These are phyloP conservation scores for Beaufortia kweichowensis DNA, from an alignment of 2,113 vertebrate genomes.

Conservation along the genomic window DNA sequence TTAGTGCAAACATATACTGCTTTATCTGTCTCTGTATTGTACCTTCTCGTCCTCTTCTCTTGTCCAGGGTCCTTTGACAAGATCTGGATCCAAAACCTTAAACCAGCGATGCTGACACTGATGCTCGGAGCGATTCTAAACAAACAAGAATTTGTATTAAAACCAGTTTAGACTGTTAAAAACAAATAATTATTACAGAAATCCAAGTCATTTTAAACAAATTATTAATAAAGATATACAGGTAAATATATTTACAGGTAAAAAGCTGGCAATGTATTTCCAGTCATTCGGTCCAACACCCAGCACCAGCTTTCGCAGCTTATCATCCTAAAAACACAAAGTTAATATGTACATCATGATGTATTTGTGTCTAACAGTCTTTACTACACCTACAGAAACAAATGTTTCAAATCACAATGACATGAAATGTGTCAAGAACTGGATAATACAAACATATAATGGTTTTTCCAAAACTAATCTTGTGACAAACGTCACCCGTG, in stretches of 20 bases:
- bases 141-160: neutral
- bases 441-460: too few relatives aligned
- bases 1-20: neutral
- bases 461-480: too few relatives aligned
- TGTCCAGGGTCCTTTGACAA: constrained; percentile 97
- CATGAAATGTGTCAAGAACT: too few relatives aligned
- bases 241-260: constrained; percentile 82
- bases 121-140: constrained; percentile 88
- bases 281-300: constrained; percentile 87
- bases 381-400: too few relatives aligned
- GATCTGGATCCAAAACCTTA: constrained; percentile 91
- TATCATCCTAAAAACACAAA: constrained; percentile 82
- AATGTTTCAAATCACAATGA: too few relatives aligned
- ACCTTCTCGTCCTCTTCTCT: constrained; percentile 99
- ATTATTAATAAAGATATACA: neutral
- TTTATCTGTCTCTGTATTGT: neutral
- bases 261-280: constrained; percentile 85
- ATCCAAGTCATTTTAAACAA: neutral
- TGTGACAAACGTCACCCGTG: too few relatives aligned
- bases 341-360: too few relatives aligned
- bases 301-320: constrained; percentile 83
- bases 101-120: constrained; percentile 97
- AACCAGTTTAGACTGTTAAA: too few relatives aligned
- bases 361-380: too few relatives aligned
- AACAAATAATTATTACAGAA: too few relatives aligned